These are phyloP conservation scores for Platorchestia sp. DNA, from an alignment of 1,140 invertebrate species.

Conservation along the genomic window DNA sequence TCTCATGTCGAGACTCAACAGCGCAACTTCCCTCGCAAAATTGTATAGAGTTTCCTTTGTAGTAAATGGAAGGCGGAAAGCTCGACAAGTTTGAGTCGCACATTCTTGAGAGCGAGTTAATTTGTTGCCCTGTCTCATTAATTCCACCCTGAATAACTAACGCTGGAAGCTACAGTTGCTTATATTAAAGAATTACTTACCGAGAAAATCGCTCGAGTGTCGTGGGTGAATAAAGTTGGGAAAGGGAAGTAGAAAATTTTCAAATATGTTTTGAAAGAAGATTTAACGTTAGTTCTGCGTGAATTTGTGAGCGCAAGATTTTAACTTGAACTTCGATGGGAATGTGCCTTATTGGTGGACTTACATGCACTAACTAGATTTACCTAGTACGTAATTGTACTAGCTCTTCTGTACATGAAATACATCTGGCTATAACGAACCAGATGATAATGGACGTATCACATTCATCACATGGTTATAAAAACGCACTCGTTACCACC, in stretches of 20 bases:
- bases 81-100: constrained; percentile 46
- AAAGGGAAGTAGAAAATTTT: not conserved
- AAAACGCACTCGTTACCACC: too few relatives aligned
- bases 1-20: constrained; percentile 11
- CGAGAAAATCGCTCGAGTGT: too few relatives aligned
- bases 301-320: too few relatives aligned
- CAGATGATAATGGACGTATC: too few relatives aligned
- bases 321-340: too few relatives aligned
- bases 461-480: too few relatives aligned
- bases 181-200: not conserved
- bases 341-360: too few relatives aligned
- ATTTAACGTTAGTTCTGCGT: not conserved
- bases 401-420: too few relatives aligned
- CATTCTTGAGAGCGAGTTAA: constrained; percentile 53
- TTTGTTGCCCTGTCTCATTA: constrained; percentile 49
- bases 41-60: constrained; percentile 36
- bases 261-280: not conserved
- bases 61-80: constrained; percentile 54
- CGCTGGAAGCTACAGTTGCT: not conserved
- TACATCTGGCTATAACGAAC: too few relatives aligned
- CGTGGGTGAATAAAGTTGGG: not conserved
- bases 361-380: too few relatives aligned
- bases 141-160: constrained; percentile 33
- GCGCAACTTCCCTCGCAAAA: constrained; percentile 45
- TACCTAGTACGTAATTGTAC: too few relatives aligned